phyloP scores from a whole-genome alignment of 2,888 invertebrate species.

The Agonopterix alstromeriana region DNA sequence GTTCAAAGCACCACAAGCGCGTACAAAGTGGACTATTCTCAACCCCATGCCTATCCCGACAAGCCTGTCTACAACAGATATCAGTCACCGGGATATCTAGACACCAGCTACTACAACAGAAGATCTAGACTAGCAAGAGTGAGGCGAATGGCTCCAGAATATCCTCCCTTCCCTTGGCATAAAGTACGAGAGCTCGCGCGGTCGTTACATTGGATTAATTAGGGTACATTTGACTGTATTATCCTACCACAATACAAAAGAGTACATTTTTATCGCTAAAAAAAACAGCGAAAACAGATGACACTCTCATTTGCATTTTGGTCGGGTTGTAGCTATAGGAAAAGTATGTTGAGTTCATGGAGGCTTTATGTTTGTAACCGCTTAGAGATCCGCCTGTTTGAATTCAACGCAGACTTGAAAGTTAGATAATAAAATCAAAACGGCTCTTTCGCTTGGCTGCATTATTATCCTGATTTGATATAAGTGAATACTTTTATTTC shows the following conservation, averaged over 20 bases:
- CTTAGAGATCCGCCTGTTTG: slow-evolving; percentile 45
- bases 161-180: slow-evolving; percentile 87
- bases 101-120: slow-evolving; percentile 61
- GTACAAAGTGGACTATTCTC: slow-evolving; percentile 72
- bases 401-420: slow-evolving; percentile 58
- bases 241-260: slow-evolving; percentile 2
- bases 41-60: slow-evolving; percentile 56
- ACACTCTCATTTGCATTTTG: slow-evolving; percentile 18
- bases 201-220: slow-evolving; percentile 81
- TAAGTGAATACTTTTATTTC: slow-evolving; percentile 3
- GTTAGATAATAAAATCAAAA: slow-evolving; percentile 28
- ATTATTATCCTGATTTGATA: slow-evolving; percentile 27
- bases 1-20: slow-evolving; percentile 65
- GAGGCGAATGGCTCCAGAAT: slow-evolving; percentile 54
- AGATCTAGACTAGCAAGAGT: slow-evolving; percentile 56
- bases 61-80: slow-evolving; percentile 68
- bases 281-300: not conserved
- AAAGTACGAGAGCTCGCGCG: slow-evolving; percentile 83
- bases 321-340: slow-evolving; percentile 11
- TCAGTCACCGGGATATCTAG: slow-evolving; percentile 51
- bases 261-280: not conserved
- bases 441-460: slow-evolving; percentile 38
- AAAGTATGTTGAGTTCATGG: slow-evolving; percentile 65
- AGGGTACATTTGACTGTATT: slow-evolving; percentile 7
- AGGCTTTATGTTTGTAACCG: slow-evolving; percentile 32